These are phyloP conservation scores for Lutraria lutraria DNA, from an alignment of 2,888 invertebrate species.

Conservation along the genomic window DNA sequence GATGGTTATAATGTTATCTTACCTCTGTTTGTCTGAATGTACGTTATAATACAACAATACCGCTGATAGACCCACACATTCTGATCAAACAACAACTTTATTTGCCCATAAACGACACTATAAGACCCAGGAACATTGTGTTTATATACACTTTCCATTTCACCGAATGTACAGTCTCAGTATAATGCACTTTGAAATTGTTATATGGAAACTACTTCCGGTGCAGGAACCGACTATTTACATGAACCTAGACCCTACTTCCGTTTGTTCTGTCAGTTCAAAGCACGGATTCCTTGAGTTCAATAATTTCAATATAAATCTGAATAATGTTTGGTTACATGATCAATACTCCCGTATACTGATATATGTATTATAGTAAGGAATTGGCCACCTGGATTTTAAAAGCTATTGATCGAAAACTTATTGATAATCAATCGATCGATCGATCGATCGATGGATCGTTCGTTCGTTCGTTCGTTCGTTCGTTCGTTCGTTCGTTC, in stretches of 20 bases:
- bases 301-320: not conserved
- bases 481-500: no score
- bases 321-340: not conserved
- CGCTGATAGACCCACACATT: not conserved
- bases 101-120: not conserved
- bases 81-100: not conserved
- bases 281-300: not conserved
- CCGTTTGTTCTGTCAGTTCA: not conserved
- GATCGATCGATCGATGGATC: no score
- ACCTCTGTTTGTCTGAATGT: no score
- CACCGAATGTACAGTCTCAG: not conserved
- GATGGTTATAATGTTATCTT: no score
- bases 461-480: no score
- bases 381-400: not conserved
- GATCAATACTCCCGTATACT: not conserved
- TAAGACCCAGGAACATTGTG: not conserved
- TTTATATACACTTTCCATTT: not conserved
- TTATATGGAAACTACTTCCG: conserved; percentile 13
- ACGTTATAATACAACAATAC: not conserved
- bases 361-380: not conserved
- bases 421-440: not conserved
- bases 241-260: conserved; percentile 13
- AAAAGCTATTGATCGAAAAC: not conserved
- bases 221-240: not conserved
- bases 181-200: conserved; percentile 5